phyloP scores from a whole-genome alignment of 2,113 vertebrate species.

The Dendropsophus ebraccatus region DNA sequence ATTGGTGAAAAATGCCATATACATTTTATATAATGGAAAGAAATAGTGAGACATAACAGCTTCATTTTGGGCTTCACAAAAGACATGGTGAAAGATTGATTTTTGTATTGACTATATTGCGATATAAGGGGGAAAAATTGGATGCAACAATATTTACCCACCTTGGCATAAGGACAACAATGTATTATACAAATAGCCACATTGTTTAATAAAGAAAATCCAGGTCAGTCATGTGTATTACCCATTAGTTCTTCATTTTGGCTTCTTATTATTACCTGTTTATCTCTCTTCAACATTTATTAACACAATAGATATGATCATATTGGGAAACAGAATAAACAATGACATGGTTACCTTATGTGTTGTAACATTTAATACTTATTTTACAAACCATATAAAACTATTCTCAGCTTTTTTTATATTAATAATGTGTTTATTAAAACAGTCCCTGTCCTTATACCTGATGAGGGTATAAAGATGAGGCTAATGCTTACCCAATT shows the following conservation, averaged over 20 bases:
- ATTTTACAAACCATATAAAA: background rate
- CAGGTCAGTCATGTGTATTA: background rate
- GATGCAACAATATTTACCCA: background rate
- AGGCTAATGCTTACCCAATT: no score
- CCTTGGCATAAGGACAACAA: background rate
- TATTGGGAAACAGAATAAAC: background rate
- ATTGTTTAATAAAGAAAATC: no score
- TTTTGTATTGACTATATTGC: background rate
- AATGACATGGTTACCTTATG: background rate
- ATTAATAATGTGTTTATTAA: no score
- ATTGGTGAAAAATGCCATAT: no score
- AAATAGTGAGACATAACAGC: no score
- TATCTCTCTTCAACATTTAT: background rate
- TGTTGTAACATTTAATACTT: background rate
- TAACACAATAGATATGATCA: background rate
- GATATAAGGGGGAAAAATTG: no score
- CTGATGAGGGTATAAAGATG: background rate
- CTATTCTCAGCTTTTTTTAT: background rate
- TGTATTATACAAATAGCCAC: no score
- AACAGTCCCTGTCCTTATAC: no score
- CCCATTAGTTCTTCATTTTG: background rate
- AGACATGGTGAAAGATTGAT: no score
- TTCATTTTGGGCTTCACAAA: no score
- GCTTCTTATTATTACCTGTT: background rate
- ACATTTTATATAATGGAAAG: no score